A percentile compares a stretch with the other conserved stretches of the same genome.
Conservation (phyloP, 2,113 vertebrate species). For the Tricholaema leucomelas region DNA sequence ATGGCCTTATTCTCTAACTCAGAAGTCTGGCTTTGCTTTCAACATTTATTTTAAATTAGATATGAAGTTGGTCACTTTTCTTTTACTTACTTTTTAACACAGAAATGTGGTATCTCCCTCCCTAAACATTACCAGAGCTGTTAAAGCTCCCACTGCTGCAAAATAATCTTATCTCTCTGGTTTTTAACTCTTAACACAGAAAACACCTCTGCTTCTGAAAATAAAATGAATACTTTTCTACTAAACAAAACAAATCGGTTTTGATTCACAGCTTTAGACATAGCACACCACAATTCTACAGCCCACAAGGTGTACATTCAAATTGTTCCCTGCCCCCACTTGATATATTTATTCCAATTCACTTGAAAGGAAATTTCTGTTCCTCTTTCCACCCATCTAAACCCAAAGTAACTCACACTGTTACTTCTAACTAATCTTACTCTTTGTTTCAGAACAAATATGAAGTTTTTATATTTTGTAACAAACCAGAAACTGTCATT, state of each 20-base stretch:
- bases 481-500: conserved; percentile 19
- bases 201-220: not conserved
- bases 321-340: not conserved
- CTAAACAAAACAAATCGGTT: not conserved
- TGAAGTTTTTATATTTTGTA: not conserved
- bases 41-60: not conserved
- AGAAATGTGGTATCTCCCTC: not conserved
- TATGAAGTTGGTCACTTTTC: not conserved
- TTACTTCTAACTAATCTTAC: not conserved
- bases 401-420: not conserved
- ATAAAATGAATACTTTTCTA: not conserved
- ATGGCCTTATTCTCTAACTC: not conserved
- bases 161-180: not conserved
- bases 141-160: not conserved
- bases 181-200: not conserved
- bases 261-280: not conserved
- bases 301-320: not conserved
- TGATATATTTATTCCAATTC: not conserved
- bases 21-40: not conserved
- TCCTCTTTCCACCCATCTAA: not conserved
- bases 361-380: not conserved
- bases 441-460: conserved; percentile 18
- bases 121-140: not conserved
- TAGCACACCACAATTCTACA: not conserved
- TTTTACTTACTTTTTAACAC: not conserved